Base-by-base conservation (phyloP, 2,888 invertebrate species). In the Phalera bucephala region DNA sequence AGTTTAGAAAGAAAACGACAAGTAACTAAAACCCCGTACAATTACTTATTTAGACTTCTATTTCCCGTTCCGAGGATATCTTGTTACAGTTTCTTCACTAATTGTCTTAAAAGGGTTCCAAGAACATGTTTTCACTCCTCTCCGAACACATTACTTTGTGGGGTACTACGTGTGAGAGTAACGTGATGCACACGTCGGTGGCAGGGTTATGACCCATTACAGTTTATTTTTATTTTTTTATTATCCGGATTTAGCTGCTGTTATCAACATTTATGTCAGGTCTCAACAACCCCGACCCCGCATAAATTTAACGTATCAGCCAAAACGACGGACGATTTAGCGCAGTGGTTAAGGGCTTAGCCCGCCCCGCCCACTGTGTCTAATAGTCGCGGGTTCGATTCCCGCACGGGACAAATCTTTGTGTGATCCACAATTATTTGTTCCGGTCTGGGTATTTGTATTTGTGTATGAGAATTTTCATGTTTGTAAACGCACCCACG, bases 81-180 rank as follows among this genome's bases (percentile, higher is more conserved):
- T 54, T 47, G 64, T 70, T 66, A 58, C 62, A 60, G 53, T 62
- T 56, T 60, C 57, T 56, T 46, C 59, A 50, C 38, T 53, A 56
- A 52, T 55, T 52, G 58, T 59, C 60, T 64, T 67, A 69, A 74
- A 75, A 74, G 70, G 72, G 68, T 69, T 71, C 55, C 53, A 44
- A 56, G 54, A 57, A 68, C 65, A 64, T 64, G 68, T 67, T 67
- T 73, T 76, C 61, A 69, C 69, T 71, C 67, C 65, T 59, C 65
- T 64, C 51, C 59, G 58, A n/a, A n/a, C n/a, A n/a, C n/a, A n/a
- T 63, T 67, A 60, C 59, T 61, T 53, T 56, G 58, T 54, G 62
- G 58, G 64, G 65, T 64, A 74, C 65, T 68, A 33, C 75, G 77
- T 83, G 81, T 73, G 80, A 83, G 80, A 63, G 67, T 72, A 73